These are phyloP conservation scores for Micrastur ruficollis DNA, from an alignment of 2,797 vertebrate species.

Conservation along the genomic window DNA sequence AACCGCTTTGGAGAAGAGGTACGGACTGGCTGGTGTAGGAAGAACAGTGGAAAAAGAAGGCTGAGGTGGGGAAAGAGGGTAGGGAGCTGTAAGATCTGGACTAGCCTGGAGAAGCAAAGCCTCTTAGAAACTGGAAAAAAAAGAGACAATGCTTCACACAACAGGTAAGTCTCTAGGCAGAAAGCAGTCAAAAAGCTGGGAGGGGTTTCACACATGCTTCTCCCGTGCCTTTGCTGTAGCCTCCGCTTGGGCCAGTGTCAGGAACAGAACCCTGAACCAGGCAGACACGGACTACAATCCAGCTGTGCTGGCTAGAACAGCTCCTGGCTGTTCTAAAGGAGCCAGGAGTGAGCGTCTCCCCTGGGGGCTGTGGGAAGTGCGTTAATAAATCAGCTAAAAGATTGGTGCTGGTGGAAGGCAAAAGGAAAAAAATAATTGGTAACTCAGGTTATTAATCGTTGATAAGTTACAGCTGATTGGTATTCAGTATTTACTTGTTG, in stretches of 20 bases:
- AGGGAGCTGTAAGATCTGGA: not conserved
- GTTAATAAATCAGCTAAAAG: not conserved
- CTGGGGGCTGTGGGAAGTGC: rapidly evolving
- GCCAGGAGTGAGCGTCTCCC: rapidly evolving
- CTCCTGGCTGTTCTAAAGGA: not conserved
- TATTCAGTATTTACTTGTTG: not conserved
- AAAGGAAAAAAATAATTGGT: not conserved
- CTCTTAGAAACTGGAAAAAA: not conserved
- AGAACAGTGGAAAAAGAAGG: not conserved
- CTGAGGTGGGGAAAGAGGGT: not conserved
- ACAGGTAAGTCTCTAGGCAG: rapidly evolving
- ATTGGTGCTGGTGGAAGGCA: not conserved
- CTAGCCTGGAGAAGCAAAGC: not conserved
- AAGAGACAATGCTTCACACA: not conserved
- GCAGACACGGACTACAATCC: rapidly evolving
- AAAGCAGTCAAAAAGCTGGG: rapidly evolving
- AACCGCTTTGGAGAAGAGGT: not conserved
- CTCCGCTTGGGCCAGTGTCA: not conserved
- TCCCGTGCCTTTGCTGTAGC: not conserved
- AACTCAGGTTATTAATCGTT: not conserved
- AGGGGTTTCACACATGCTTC: not conserved
- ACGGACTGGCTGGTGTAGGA: not conserved
- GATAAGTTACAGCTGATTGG: not conserved
- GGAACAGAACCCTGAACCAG: not conserved
- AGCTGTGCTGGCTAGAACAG: too few species aligned